Evolutionary conservation across 1,140 invertebrate species (phyloP).

Genomic region (Lepidurus apus): DNA sequence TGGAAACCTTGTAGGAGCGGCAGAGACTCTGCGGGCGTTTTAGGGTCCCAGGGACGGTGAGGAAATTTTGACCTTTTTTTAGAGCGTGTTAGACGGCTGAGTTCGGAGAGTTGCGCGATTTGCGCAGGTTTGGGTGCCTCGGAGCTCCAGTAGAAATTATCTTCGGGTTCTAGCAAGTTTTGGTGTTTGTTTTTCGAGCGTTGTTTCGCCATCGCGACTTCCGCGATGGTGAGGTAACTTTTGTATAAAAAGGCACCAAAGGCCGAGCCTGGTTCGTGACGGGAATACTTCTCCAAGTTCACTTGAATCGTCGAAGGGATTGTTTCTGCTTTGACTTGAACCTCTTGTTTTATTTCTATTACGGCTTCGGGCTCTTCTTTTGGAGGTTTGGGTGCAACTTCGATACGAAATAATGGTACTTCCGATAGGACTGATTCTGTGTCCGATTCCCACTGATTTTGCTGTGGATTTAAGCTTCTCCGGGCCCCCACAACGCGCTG

Average conservation of each 20-base stretch:
- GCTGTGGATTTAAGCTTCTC: neutral
- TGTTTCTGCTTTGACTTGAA: neutral
- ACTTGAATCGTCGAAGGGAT: neutral
- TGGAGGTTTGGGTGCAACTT: neutral
- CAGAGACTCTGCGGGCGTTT: neutral
- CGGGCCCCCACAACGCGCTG: too few relatives aligned
- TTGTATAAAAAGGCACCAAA: constrained; percentile 20
- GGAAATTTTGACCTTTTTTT: neutral
- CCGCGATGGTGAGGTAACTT: constrained; percentile 27
- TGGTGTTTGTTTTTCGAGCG: constrained; percentile 27
- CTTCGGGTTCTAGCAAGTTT: constrained; percentile 23
- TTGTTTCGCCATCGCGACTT: constrained; percentile 26
- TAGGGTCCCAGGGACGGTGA: neutral
- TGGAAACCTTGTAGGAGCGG: neutral
- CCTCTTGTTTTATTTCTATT: neutral
- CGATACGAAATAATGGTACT: neutral
- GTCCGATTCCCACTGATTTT: neutral
- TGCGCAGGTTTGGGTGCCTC: constrained; percentile 21
- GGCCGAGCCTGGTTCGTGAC: neutral
- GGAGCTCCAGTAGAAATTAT: constrained; percentile 30
- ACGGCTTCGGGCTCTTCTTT: neutral
- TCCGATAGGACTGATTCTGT: neutral
- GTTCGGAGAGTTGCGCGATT: neutral
- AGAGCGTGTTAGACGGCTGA: neutral
- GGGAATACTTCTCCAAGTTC: neutral